These are phyloP conservation scores for Nannoperca obscura DNA, from an alignment of 2,797 vertebrate species.

Conservation along the genomic window DNA sequence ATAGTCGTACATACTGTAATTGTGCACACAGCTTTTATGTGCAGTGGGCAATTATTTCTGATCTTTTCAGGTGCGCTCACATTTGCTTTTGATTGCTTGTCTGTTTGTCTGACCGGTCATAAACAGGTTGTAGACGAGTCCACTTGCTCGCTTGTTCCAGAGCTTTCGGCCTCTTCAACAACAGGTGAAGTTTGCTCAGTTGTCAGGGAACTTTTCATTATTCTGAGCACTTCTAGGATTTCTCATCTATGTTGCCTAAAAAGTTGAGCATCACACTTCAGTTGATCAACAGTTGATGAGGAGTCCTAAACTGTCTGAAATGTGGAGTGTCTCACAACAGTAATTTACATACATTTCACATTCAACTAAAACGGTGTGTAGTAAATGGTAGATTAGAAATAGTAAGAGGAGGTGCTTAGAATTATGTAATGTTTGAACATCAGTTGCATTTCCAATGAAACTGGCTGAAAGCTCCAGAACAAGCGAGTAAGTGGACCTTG, in stretches of 20 bases:
- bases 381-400: neutral
- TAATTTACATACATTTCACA: neutral
- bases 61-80: neutral
- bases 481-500: neutral
- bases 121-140: neutral
- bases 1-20: neutral
- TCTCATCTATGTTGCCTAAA: neutral
- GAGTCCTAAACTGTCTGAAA: neutral
- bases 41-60: neutral
- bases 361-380: neutral
- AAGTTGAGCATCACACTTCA: neutral
- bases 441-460: neutral
- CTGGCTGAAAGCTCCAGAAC: neutral
- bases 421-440: neutral
- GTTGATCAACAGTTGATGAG: neutral
- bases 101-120: neutral
- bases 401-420: neutral
- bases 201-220: neutral
- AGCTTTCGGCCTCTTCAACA: neutral
- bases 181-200: neutral
- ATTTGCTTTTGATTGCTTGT: too few relatives aligned
- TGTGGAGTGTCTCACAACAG: constrained; percentile 1
- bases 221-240: neutral
- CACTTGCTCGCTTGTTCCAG: neutral
- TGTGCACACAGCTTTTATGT: neutral